A percentile compares a stretch with the other conserved stretches of the same genome.
phyloP scores from a whole-genome alignment of 2,888 invertebrate species.

The Synergus umbraculus region DNA sequence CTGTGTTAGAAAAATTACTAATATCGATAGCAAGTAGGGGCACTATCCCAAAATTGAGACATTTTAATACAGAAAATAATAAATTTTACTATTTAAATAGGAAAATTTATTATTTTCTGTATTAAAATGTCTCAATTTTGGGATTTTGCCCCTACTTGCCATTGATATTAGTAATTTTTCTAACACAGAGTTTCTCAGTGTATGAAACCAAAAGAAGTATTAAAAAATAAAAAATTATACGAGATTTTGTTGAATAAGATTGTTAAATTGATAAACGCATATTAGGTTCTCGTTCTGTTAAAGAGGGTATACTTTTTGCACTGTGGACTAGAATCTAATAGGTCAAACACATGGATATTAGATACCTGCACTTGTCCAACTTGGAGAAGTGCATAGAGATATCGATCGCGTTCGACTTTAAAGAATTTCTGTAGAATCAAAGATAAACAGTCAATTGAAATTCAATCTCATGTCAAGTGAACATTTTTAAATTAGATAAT shows the following conservation, averaged over 20 bases:
- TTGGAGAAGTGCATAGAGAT: constrained; percentile 25
- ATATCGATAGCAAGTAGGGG: too few relatives aligned
- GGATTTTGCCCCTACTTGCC: too few relatives aligned
- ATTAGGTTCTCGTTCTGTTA: not conserved
- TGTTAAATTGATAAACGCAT: not conserved
- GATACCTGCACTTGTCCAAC: constrained; percentile 29
- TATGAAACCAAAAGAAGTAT: too few relatives aligned
- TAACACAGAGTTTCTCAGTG: too few relatives aligned
- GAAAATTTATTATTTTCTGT: too few relatives aligned
- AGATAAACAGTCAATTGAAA: constrained; percentile 22
- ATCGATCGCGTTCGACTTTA: constrained; percentile 37
- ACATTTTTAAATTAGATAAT: not conserved
- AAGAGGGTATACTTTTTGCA: constrained; percentile 11
- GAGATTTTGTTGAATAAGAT: not conserved
- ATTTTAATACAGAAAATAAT: too few relatives aligned
- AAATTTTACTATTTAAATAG: too few relatives aligned
- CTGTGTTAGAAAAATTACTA: too few relatives aligned
- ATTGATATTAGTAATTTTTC: too few relatives aligned
- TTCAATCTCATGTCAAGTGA: constrained; percentile 18
- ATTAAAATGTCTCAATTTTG: too few relatives aligned
- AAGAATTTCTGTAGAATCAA: constrained; percentile 25
- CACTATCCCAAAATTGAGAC: too few relatives aligned
- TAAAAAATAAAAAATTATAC: too few relatives aligned
- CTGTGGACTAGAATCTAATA: constrained; percentile 34
- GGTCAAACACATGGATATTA: constrained; percentile 34